Evolutionary conservation across 2,888 invertebrate genomes (phyloP), one percentile per base, ranked within the genome.

Genomic region (Polydrusus pterygomalis): DNA sequence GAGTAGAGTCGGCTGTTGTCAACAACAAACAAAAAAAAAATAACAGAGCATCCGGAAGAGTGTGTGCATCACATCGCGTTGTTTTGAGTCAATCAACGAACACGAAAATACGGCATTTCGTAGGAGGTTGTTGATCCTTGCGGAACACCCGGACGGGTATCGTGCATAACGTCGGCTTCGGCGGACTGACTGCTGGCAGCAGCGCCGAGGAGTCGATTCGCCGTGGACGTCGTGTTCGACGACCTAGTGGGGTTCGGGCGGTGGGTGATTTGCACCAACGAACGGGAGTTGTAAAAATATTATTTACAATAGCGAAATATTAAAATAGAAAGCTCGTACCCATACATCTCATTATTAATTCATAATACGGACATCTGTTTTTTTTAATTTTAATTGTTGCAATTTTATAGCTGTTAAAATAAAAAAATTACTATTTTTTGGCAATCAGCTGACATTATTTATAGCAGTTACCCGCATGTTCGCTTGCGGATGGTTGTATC

Each of bases 121-220:
- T 45, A 45, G 74, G 69, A 74, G 74, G 74, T 74, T 74, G 74
- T 74, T 74, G 74, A 74, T 74, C 74, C 54, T 63, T 67, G 38
- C 54, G 54, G 34, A n/a, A 67, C 38, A 67, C 49, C 54, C 49
- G 43, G 47, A 43, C 63, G 45, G 49, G 51, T 60, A 20, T 18
- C 34, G n/a, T 25, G 10, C 47, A 34, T 30, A 56, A 40, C 67
- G 67, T 30, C 68, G 68, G 67, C 62, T 49, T 17, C 63, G 49
- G 58, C 65, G 75, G 65, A 75, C 74, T 69, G 64, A 74, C 74
- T 74, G 63, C 49, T 45, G n/a, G 30, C 43, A 15, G 43, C 34
- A 54, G 74, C 69, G 74, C 69, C 69, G 63, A 40, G 54, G 64
- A 68, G 68, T 67, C 68, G 58, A 47, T 25, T 17, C 60, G 49